These are phyloP conservation scores for Galago senegalensis DNA, from an alignment of 2,797 vertebrate genomes.

Conservation along the genomic window DNA sequence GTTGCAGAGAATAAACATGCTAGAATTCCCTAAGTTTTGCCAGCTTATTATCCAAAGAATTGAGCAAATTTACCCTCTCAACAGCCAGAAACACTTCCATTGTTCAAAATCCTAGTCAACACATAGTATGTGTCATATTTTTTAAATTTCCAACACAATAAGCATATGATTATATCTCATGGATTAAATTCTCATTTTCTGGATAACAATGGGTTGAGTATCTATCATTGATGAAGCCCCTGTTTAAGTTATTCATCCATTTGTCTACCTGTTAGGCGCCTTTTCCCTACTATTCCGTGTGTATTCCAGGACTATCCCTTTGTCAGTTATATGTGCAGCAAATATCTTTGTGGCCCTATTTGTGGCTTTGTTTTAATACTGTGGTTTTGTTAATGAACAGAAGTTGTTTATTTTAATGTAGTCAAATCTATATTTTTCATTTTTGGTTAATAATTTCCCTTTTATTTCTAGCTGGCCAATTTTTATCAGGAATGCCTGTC, in stretches of 20 bases:
- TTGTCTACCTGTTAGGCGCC: neutral
- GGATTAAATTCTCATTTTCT: constrained; percentile 13
- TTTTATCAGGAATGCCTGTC: neutral
- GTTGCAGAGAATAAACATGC: neutral
- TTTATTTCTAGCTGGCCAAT: neutral
- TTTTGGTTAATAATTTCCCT: neutral
- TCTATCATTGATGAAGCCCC: neutral
- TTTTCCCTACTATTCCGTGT: neutral
- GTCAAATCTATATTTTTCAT: neutral
- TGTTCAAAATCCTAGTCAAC: neutral
- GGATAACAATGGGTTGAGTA: neutral
- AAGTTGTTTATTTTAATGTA: constrained; percentile 6
- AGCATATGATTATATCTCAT: neutral
- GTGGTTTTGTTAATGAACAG: neutral
- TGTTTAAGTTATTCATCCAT: neutral
- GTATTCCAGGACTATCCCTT: neutral
- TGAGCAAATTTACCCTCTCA: neutral
- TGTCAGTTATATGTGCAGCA: neutral
- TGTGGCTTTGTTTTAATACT: neutral
- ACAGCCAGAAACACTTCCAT: neutral
- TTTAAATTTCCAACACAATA: neutral
- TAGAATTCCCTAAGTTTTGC: neutral
- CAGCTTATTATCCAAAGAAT: neutral
- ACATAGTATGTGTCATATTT: neutral
- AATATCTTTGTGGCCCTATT: neutral